Evolutionary conservation across 2,797 vertebrate genomes (phyloP).

Genomic region (Fistularia tabacaria): DNA sequence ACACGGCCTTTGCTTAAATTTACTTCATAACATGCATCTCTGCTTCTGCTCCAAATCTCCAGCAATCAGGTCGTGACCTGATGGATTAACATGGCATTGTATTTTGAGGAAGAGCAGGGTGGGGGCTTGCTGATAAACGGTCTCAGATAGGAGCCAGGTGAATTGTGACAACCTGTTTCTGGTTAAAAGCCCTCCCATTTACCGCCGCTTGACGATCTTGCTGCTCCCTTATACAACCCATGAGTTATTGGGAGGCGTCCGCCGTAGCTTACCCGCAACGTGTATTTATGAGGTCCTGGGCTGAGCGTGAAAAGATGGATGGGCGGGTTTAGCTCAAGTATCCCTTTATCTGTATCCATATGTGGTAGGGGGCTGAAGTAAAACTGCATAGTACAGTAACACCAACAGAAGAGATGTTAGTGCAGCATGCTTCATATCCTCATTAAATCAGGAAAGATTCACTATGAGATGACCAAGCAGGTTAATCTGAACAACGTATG

Average conservation of each 20-base stretch:
- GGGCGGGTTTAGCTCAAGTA: conserved; percentile 18
- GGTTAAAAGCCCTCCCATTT: conserved; percentile 25
- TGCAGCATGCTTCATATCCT: conserved; percentile 7
- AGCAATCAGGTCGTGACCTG: conserved; percentile 25
- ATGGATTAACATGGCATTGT: conserved; percentile 31
- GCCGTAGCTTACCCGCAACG: conserved; percentile 34
- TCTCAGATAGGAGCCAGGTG: conserved; percentile 32
- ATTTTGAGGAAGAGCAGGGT: conserved; percentile 38
- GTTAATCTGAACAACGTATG: conserved; percentile 6
- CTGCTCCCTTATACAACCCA: conserved; percentile 1
- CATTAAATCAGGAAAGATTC: background rate
- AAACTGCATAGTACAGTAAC: conserved; percentile 14
- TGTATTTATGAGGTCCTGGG: conserved; percentile 31
- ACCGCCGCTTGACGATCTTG: conserved; percentile 9
- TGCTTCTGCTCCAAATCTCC: conserved; percentile 7
- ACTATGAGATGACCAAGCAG: no score
- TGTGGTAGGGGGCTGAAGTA: conserved; percentile 15
- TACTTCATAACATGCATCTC: conserved; percentile 13
- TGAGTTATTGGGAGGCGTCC: conserved; percentile 2
- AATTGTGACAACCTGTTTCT: conserved; percentile 30
- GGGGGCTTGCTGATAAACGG: conserved; percentile 28
- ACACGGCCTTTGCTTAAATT: conserved; percentile 7
- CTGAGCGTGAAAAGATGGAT: conserved; percentile 13
- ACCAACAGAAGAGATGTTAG: conserved; percentile 19
- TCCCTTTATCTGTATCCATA: conserved; percentile 15